A percentile compares a stretch with the other conserved stretches of the same genome.
Evolutionary conservation across 2,113 vertebrate species (phyloP).

Genomic region (Promerops cafer): DNA sequence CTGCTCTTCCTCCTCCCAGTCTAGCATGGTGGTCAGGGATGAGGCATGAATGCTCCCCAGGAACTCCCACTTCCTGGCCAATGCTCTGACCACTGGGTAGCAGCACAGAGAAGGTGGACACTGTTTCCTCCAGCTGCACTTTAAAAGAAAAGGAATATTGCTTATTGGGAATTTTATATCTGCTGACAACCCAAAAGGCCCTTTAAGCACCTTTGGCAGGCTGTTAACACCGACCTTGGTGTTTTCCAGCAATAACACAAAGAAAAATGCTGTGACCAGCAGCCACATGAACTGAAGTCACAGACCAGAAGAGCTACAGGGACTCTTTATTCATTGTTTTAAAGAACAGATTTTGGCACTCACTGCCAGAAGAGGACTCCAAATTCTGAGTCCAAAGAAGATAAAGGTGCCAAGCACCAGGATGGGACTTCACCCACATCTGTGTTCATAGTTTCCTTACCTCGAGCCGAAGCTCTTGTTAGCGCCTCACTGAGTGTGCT

Average conservation of each 20-base stretch:
- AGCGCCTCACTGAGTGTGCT: background rate
- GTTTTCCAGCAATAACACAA: slow-evolving; percentile 35
- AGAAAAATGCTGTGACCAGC: slow-evolving; percentile 34
- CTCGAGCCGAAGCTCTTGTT: background rate
- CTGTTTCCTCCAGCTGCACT: background rate
- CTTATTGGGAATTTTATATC: background rate
- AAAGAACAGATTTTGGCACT: background rate
- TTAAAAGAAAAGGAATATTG: background rate
- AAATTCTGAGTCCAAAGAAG: background rate
- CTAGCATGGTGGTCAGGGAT: slow-evolving; percentile 14
- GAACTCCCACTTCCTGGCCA: slow-evolving; percentile 29
- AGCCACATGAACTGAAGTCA: slow-evolving; percentile 18
- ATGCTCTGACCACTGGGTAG: background rate
- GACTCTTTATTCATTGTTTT: slow-evolving; percentile 36
- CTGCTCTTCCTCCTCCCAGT: slow-evolving; percentile 27
- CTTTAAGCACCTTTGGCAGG: slow-evolving; percentile 6
- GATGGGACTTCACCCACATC: background rate
- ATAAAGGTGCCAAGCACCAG: background rate
- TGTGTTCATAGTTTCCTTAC: background rate
- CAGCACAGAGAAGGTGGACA: background rate
- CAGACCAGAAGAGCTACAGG: background rate
- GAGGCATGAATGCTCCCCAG: background rate
- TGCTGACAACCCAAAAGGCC: background rate
- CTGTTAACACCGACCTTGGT: background rate
- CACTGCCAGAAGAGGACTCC: background rate